Conservation (phyloP, 2,797 vertebrate species). For the Parauchenoglanis punctatus region DNA sequence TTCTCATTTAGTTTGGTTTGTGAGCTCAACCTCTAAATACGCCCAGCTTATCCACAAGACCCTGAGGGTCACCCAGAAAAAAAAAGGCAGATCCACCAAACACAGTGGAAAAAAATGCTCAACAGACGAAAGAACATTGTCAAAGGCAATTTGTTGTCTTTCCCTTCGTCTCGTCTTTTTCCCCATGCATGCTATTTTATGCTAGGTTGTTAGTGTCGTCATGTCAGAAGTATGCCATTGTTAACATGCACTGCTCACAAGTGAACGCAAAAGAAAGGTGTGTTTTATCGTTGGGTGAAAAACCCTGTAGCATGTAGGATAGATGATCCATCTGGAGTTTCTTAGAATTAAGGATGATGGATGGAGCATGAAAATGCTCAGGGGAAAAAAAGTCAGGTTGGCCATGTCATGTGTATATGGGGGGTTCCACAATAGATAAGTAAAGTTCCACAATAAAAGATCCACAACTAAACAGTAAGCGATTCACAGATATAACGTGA, state of each 20-base stretch:
- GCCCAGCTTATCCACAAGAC: conserved; percentile 53
- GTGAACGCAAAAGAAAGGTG: background rate
- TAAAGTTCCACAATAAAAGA: background rate
- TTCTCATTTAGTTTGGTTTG: conserved; percentile 61
- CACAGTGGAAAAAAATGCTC: background rate
- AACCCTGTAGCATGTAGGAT: no score
- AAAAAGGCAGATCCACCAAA: conserved; percentile 6
- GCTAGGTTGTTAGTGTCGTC: background rate
- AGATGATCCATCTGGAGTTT: background rate
- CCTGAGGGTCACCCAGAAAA: conserved; percentile 39
- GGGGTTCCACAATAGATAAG: background rate
- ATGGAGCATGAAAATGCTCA: background rate
- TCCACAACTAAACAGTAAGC: background rate
- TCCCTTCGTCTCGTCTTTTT: background rate
- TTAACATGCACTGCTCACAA: background rate
- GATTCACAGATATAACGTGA: background rate
- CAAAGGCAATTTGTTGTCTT: background rate
- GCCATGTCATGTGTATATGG: conserved; percentile 39
- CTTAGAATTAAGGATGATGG: background rate
- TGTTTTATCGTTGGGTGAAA: background rate
- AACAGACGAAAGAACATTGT: background rate
- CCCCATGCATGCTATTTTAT: background rate
- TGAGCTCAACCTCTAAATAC: conserved; percentile 55
- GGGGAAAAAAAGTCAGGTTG: background rate
- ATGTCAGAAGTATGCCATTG: background rate